Evolutionary conservation across 1,140 invertebrate species (phyloP).

Genomic region (Diploscapter pachys): DNA sequence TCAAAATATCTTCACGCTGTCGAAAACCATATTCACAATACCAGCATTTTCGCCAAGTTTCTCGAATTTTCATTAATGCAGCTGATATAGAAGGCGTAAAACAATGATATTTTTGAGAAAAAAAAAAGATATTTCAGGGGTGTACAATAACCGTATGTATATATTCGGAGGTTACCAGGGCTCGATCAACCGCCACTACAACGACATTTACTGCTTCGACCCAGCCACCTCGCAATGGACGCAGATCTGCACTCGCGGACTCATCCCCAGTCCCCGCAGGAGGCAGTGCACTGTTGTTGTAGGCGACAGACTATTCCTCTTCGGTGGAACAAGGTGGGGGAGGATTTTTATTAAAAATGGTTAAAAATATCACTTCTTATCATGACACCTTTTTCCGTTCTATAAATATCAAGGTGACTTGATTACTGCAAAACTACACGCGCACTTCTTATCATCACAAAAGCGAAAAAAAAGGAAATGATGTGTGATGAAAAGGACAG

Average conservation of each 20-base stretch:
- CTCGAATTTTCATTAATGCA: conserved; percentile 24
- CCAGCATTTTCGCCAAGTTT: too few species aligned
- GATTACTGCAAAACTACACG: too few species aligned
- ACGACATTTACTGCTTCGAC: conserved; percentile 75
- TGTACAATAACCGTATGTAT: conserved; percentile 73
- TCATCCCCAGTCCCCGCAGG: conserved; percentile 68
- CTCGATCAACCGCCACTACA: conserved; percentile 71
- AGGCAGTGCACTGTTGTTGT: conserved; percentile 75
- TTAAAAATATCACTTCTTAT: conserved; percentile 15
- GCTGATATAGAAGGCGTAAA: not conserved
- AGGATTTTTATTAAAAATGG: conserved; percentile 7
- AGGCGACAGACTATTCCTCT: conserved; percentile 72
- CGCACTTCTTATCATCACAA: too few species aligned
- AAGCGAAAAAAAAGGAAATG: too few species aligned
- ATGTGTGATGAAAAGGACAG: too few species aligned
- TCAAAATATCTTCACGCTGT: too few species aligned
- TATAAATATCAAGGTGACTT: too few species aligned
- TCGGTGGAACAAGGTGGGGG: conserved; percentile 74
- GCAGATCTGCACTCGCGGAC: conserved; percentile 39
- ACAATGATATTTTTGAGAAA: conserved; percentile 2
- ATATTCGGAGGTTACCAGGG: conserved; percentile 85
- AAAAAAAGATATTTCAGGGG: conserved; percentile 65
- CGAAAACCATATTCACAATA: too few species aligned
- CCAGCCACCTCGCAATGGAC: conserved; percentile 48
- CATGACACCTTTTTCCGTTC: not conserved